Base-by-base conservation (phyloP, 2,113 vertebrate genomes). In the Elgaria multicarinata region DNA sequence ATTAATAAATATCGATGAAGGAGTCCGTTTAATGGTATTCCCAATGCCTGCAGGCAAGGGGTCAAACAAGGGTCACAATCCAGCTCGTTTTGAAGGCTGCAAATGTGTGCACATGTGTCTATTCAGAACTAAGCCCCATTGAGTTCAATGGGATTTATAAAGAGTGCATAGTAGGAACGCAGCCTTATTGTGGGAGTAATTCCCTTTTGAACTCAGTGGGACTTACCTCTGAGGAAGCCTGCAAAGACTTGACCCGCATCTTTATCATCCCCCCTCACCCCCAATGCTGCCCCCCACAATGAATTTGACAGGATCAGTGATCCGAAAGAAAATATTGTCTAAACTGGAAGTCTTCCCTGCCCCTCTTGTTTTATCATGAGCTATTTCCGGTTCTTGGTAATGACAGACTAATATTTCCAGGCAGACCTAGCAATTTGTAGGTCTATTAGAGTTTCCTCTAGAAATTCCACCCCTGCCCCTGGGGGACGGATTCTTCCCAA, bases 101-200 rank as follows among this genome's bases (percentile, higher is more conserved):
- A 75, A 24, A 36, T 16, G n/a, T 13, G 0, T 72, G n/a, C n/a
- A n/a, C n/a, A 36, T 7, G 16, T 1, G 1, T 6, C 44, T 2
- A 77, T 77, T 31, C 13, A 12, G 67, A 69, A 31, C 28, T 75
- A 42, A 75, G 3, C 72, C 39, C 62, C n/a, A 64, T 7, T 28
- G 80, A 82, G 22, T 24, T 64, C 80, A 44, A 13, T 46, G 62
- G 81, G 39, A 79, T 18, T 7, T 53, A 62, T 62, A 62, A 20
- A 62, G 58, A 13, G 16, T 62, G 58, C 16, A 62, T 62, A 62
- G 58, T 62, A 62, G 58, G 58, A 53, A 14, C 22, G 20, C 58
- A 62, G 3, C 12, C 58, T 62, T 53, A 53, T 53, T 20, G 58
- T 22, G 16, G 58, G 58, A 62, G 58, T 62, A 62, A 62, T 22